Evolutionary conservation across 2,113 vertebrate genomes (phyloP).

Genomic region (Nannospalax galili): DNA sequence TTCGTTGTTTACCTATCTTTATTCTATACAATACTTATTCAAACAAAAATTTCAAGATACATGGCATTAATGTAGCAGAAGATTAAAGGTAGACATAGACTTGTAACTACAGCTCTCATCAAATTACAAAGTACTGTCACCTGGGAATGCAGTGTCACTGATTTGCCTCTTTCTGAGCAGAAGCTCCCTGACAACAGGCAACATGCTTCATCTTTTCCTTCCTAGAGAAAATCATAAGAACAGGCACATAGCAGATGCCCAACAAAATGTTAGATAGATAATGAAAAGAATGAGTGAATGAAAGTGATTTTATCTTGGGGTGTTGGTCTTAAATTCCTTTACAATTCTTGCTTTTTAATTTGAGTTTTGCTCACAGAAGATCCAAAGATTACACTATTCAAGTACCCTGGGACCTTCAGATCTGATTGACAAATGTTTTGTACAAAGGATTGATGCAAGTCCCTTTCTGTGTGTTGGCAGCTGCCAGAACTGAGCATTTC

Average conservation of each 20-base stretch:
- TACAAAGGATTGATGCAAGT: neutral
- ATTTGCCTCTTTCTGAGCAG: neutral
- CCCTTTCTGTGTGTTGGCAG: no score
- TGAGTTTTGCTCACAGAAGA: neutral
- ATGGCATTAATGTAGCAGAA: neutral
- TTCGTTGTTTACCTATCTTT: neutral
- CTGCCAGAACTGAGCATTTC: neutral
- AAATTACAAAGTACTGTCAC: no score
- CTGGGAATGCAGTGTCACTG: neutral
- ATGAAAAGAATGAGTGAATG: neutral
- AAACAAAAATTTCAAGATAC: neutral
- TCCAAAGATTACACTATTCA: neutral
- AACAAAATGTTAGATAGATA: neutral
- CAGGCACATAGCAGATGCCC: neutral
- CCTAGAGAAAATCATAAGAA: neutral
- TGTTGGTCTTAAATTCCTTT: neutral
- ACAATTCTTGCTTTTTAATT: neutral
- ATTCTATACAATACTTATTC: neutral
- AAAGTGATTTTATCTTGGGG: neutral
- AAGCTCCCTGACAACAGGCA: neutral
- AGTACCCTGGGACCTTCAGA: neutral
- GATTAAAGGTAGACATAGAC: neutral
- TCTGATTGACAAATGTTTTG: neutral
- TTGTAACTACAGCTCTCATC: neutral
- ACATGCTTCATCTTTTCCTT: neutral